A percentile compares a stretch with the other conserved stretches of the same genome.
These are phyloP conservation scores for Drusus annulatus DNA, from an alignment of 1,140 invertebrate species.

Conservation along the genomic window DNA sequence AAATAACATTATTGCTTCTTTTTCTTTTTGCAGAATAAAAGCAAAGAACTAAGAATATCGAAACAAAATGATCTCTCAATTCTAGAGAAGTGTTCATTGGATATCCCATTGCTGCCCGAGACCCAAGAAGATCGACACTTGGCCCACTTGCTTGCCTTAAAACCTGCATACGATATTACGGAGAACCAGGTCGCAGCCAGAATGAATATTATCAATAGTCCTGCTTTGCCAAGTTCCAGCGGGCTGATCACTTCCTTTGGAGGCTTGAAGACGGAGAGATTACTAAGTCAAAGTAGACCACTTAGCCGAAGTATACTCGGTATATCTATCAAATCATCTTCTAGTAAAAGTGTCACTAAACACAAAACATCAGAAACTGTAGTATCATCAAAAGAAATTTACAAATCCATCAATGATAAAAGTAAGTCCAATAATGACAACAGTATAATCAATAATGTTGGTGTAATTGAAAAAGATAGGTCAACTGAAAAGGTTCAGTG, in stretches of 20 bases:
- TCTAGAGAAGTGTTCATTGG: slow-evolving; percentile 84
- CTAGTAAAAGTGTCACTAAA: slow-evolving; percentile 18
- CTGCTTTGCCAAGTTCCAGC: slow-evolving; percentile 74
- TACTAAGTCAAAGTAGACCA: slow-evolving; percentile 64
- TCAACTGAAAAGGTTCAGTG: too few relatives aligned
- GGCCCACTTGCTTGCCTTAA: slow-evolving; percentile 81
- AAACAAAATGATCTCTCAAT: slow-evolving; percentile 80
- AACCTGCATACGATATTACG: slow-evolving; percentile 71
- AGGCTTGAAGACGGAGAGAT: slow-evolving; percentile 71
- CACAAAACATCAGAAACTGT: not conserved
- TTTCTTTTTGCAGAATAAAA: slow-evolving; percentile 75
- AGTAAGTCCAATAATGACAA: too few relatives aligned
- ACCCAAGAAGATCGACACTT: slow-evolving; percentile 84
- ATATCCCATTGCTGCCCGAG: slow-evolving; percentile 86
- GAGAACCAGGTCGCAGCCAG: slow-evolving; percentile 71
- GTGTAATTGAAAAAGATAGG: too few relatives aligned
- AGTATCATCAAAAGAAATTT: not conserved
- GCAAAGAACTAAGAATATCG: slow-evolving; percentile 82
- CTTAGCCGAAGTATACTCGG: slow-evolving; percentile 66
- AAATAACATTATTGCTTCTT: too few relatives aligned
- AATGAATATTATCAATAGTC: slow-evolving; percentile 71
- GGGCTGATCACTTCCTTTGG: slow-evolving; percentile 71
- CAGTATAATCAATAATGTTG: too few relatives aligned
- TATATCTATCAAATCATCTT: slow-evolving; percentile 60
- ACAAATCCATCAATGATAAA: not conserved